Base-by-base conservation (phyloP, 2,888 invertebrate species). In the Oscheius sp. region DNA sequence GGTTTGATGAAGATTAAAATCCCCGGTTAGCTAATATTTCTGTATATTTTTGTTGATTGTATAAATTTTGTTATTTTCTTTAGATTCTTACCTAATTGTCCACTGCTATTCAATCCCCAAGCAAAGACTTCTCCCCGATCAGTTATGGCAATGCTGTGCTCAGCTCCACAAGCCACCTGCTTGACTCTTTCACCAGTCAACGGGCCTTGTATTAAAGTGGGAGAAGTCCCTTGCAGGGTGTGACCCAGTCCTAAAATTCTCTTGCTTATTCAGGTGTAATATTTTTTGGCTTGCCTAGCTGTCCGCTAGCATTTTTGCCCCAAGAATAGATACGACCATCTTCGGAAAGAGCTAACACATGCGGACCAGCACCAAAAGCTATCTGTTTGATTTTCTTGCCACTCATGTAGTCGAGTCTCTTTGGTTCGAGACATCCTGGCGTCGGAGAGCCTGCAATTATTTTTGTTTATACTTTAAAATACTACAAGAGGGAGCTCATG, bases 81-180 rank as follows among this genome's bases (percentile, higher is more conserved):
- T 55, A 53, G 7, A 53, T 25, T 9, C 64, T n/a, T 21, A 69
- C 69, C 73, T 3, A 92, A 90, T 89, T 92, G 92, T 1, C 92
- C 92, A 81, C 90, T 91, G 81, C 91, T 91, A 82, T 92, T 92
- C 85, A 92, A 91, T 6, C 92, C 92, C 92, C 92, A 92, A 1
- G 91, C 91, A 85, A 89, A 92, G 12, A 92, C 90, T 89, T 92
- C 91, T 72, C 92, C 92, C 41, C 91, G 91, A 27, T 87, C 86
- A 1, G 92, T 91, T 0, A 92, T 88, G 21, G 91, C 92, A 77
- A 92, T 82, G 0, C 91, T 91, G 86, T 92, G 92, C 86, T 92
- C 91, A 81, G 91, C 91, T 21, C 92, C 92, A 87, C 92, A 92
- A 0, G 92, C 91, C 18, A 92, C 89, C 76, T 91, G 89, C 7